Conservation (phyloP, 2,797 vertebrate genomes). For the Myiothlypis chrysogaster region DNA sequence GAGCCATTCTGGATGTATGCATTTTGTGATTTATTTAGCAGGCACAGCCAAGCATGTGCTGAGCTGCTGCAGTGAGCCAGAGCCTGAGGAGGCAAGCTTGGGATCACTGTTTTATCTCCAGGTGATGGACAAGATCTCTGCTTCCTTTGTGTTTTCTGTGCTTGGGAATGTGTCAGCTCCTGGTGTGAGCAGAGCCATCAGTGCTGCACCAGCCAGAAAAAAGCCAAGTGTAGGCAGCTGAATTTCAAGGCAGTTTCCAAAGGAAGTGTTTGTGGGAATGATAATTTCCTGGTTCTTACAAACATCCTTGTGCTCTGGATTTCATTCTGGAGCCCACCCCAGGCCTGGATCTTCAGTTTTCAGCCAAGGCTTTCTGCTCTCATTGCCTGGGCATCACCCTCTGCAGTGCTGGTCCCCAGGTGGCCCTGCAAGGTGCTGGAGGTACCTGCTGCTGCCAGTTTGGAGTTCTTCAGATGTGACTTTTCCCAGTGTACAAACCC, state of each 20-base stretch:
- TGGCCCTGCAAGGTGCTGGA: fast-evolving
- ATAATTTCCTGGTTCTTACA: background rate
- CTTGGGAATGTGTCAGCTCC: background rate
- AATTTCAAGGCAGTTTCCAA: background rate
- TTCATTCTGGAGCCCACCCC: background rate
- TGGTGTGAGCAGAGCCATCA: background rate
- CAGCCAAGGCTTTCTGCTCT: background rate
- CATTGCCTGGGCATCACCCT: background rate
- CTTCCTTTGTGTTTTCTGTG: background rate
- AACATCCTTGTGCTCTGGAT: background rate
- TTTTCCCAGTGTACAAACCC: background rate
- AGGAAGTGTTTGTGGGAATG: background rate
- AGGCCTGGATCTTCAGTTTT: background rate
- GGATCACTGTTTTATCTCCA: background rate
- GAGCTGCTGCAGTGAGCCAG: background rate
- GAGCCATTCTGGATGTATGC: background rate
- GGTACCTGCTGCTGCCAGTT: background rate
- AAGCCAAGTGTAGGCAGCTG: background rate
- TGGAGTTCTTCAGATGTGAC: background rate
- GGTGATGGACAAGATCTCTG: background rate
- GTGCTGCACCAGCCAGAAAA: background rate
- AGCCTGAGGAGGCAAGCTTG: background rate
- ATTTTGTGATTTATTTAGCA: background rate
- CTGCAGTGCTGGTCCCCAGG: background rate
- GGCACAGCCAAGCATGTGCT: background rate